phyloP scores from a whole-genome alignment of 2,888 invertebrate genomes.

The Leptopilina drosophilae region DNA sequence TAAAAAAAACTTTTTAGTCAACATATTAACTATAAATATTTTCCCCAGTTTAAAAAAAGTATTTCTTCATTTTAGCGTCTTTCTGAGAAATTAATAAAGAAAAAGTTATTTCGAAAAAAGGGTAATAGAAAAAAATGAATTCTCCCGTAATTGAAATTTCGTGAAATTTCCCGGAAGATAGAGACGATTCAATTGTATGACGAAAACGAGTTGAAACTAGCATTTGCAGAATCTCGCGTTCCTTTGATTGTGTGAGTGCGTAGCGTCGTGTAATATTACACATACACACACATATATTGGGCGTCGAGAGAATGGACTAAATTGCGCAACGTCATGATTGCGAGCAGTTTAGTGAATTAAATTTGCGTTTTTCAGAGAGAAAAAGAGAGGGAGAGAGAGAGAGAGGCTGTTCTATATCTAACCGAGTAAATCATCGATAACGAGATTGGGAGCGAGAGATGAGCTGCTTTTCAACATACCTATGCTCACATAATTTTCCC shows the following conservation, averaged over 20 bases:
- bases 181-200: constrained; percentile 7
- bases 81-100: no score
- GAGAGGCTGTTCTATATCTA: constrained; percentile 39
- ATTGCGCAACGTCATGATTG: constrained; percentile 31
- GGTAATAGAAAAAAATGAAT: not conserved
- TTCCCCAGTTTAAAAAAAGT: no score
- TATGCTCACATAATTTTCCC: not conserved
- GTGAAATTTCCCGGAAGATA: constrained; percentile 15
- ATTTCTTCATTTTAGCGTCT: no score
- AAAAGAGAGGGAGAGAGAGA: not conserved
- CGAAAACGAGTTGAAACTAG: constrained; percentile 6
- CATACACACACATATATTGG: no score
- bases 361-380: constrained; percentile 44
- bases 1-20: no score
- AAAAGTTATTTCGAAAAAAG: no score
- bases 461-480: constrained; percentile 47
- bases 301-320: constrained; percentile 26
- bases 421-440: constrained; percentile 56
- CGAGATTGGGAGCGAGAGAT: constrained; percentile 54
- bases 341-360: constrained; percentile 48
- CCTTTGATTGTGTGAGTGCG: not conserved
- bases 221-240: constrained; percentile 27
- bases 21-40: no score
- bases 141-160: constrained; percentile 7
- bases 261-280: not conserved